These are phyloP conservation scores for Champsocephalus esox DNA, from an alignment of 2,797 vertebrate genomes.

Conservation along the genomic window DNA sequence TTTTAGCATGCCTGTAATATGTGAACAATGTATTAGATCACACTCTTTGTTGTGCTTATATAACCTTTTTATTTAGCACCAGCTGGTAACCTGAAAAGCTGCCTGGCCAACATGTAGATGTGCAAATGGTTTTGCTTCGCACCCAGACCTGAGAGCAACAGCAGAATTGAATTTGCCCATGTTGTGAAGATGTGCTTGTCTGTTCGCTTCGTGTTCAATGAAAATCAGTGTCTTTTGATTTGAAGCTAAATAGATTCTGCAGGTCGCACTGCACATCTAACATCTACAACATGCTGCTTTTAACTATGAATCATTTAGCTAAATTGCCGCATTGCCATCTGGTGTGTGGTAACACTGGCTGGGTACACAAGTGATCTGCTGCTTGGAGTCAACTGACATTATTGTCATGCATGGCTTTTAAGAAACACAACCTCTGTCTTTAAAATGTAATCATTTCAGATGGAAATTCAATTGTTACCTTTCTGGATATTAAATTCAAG, in stretches of 20 bases:
- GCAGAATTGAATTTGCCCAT: conserved; percentile 29
- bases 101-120: conserved; percentile 22
- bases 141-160: conserved; percentile 15
- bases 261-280: conserved; percentile 23
- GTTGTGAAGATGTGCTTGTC: conserved; percentile 20
- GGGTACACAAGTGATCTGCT: conserved; percentile 8
- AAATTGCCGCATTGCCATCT: conserved; percentile 51
- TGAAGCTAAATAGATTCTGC: conserved; percentile 30
- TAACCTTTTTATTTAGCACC: conserved; percentile 35
- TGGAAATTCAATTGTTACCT: not conserved
- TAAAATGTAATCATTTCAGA: not conserved
- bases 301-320: conserved; percentile 48
- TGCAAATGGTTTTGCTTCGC: conserved; percentile 38
- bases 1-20: conserved; percentile 36
- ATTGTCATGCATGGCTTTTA: not conserved
- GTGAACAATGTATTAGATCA: conserved; percentile 37
- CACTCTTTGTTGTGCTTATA: conserved; percentile 37
- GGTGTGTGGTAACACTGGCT: conserved; percentile 29
- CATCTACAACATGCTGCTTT: conserved; percentile 39
- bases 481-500: not conserved
- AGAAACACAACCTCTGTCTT: not conserved
- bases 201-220: conserved; percentile 32
- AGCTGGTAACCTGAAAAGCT: conserved; percentile 44
- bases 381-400: conserved; percentile 10
- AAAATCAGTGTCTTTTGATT: conserved; percentile 41